Conservation (phyloP, 2,113 vertebrate genomes). For the Chinchilla lanigera region DNA sequence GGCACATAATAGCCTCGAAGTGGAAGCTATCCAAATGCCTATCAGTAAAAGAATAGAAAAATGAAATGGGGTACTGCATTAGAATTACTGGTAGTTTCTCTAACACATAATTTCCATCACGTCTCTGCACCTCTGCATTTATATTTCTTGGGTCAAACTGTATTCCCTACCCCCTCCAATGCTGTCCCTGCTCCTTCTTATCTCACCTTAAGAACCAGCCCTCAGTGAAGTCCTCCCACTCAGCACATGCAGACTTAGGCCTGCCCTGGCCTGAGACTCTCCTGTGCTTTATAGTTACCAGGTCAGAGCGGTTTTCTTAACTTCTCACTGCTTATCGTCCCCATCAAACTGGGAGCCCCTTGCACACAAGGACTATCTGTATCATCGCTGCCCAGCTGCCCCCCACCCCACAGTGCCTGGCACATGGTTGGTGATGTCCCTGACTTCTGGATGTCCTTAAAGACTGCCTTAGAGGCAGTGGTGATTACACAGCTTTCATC, state of each 20-base stretch:
- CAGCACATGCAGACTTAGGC: too few species aligned
- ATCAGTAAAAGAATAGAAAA: background rate
- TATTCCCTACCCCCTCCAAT: background rate
- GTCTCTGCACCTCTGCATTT: background rate
- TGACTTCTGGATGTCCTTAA: conserved; percentile 10
- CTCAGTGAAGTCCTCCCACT: background rate
- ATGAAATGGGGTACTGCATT: background rate
- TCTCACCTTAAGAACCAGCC: background rate
- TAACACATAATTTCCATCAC: background rate
- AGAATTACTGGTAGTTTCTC: background rate
- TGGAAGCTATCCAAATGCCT: background rate
- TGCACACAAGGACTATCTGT: background rate
- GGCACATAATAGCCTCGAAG: background rate
- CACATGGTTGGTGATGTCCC: background rate
- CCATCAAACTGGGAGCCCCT: background rate
- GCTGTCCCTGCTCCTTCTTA: background rate
- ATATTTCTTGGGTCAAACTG: background rate
- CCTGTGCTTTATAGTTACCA: background rate
- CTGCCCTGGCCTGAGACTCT: background rate
- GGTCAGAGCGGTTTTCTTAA: background rate
- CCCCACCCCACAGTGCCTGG: background rate
- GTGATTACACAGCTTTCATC: background rate
- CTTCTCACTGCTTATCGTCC: background rate
- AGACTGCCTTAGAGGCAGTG: background rate
- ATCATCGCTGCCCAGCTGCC: background rate